A percentile compares a stretch with the other conserved stretches of the same genome.
These are phyloP conservation scores for Crypturellus undulatus DNA, from an alignment of 2,113 vertebrate genomes.

Conservation along the genomic window DNA sequence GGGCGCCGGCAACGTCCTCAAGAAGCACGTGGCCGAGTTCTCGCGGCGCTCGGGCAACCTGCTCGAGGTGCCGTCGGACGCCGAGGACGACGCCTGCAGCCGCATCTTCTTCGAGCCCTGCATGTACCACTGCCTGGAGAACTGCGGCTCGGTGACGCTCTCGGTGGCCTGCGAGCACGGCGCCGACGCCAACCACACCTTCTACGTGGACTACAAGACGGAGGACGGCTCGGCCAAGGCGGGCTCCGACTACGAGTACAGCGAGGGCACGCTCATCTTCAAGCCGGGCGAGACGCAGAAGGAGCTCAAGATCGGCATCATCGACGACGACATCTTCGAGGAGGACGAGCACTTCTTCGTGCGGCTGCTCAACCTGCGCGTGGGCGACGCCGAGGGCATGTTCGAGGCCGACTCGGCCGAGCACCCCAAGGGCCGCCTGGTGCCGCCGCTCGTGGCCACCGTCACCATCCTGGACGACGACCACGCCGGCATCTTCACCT, in stretches of 20 bases:
- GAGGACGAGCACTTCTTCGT: constrained; percentile 99
- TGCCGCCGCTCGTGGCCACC: constrained; percentile 88
- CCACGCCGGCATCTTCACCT: constrained; percentile 96
- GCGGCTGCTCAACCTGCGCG: constrained; percentile 90
- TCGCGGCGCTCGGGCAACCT: constrained; percentile 64
- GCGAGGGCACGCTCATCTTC: constrained; percentile 81
- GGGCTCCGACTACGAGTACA: constrained; percentile 93
- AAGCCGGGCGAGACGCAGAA: constrained; percentile 82
- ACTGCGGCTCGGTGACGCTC: constrained; percentile 88
- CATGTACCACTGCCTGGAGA: constrained; percentile 96
- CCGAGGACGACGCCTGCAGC: constrained; percentile 82
- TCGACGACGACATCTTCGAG: constrained; percentile 97
- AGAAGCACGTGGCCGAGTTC: constrained; percentile 88
- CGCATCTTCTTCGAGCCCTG: constrained; percentile 90
- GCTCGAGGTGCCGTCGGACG: constrained; percentile 56
- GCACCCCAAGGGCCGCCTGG: constrained; percentile 84
- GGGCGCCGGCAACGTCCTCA: constrained; percentile 92
- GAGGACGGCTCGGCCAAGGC: constrained; percentile 96
- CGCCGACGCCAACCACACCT: constrained; percentile 87
- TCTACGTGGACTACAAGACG: constrained; percentile 96
- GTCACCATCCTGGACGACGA: constrained; percentile 98
- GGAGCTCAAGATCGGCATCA: constrained; percentile 90
- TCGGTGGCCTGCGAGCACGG: constrained; percentile 86
- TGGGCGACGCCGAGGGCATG: constrained; percentile 94
- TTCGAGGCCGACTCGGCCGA: constrained; percentile 89